Conservation (phyloP, 2,888 invertebrate species). For the Teinopalpus imperialis region DNA sequence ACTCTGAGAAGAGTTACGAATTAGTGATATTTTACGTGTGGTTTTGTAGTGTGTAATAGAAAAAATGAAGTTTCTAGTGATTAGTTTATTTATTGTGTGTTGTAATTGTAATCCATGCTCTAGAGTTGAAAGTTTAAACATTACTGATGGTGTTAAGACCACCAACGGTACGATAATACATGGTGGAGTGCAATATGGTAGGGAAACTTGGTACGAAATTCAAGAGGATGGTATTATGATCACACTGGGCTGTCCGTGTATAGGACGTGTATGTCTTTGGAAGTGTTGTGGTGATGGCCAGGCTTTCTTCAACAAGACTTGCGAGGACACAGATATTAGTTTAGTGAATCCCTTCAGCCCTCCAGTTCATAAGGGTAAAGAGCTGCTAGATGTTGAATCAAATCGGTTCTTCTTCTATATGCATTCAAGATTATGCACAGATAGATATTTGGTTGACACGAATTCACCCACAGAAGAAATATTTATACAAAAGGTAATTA, state of each 20-base stretch:
- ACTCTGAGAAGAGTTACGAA: no score
- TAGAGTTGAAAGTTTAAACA: slow-evolving; percentile 56
- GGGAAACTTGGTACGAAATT: slow-evolving; percentile 53
- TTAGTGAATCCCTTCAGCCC: slow-evolving; percentile 60
- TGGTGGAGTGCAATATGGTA: slow-evolving; percentile 52
- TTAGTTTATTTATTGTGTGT: slow-evolving; percentile 32
- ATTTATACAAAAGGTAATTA: slow-evolving; percentile 63
- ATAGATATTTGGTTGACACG: slow-evolving; percentile 57
- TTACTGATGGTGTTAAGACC: slow-evolving; percentile 48
- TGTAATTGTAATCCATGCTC: slow-evolving; percentile 48
- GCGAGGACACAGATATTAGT: slow-evolving; percentile 40
- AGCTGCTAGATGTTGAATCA: slow-evolving; percentile 41
- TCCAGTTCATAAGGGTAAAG: slow-evolving; percentile 50
- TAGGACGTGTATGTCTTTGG: slow-evolving; percentile 58
- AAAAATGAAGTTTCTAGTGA: slow-evolving; percentile 43
- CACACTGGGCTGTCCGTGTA: slow-evolving; percentile 63
- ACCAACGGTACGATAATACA: slow-evolving; percentile 54
- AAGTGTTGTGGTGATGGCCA: slow-evolving; percentile 56
- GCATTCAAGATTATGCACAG: slow-evolving; percentile 44
- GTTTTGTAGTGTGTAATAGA: no score
- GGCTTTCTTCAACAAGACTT: slow-evolving; percentile 44
- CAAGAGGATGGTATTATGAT: slow-evolving; percentile 40
- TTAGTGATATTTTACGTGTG: no score
- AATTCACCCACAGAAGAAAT: slow-evolving; percentile 41
- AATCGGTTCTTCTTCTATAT: slow-evolving; percentile 59